These are phyloP conservation scores for Loriculus beryllinus DNA, from an alignment of 2,797 vertebrate genomes.

Conservation along the genomic window DNA sequence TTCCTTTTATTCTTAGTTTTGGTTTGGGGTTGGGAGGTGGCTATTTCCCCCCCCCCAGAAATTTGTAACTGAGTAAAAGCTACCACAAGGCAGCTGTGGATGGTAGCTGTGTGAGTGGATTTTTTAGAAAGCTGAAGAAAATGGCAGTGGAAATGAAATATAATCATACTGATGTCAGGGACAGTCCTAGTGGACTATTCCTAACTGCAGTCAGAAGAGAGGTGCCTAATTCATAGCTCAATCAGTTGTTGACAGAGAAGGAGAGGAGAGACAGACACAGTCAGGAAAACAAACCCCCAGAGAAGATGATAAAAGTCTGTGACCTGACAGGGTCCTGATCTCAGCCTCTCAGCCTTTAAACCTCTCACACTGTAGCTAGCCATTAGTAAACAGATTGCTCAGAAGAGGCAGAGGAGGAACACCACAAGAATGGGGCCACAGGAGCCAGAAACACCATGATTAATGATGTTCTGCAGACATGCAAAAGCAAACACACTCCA, in stretches of 20 bases:
- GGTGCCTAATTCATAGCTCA: not conserved
- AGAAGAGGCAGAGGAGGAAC: not conserved
- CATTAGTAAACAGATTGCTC: conserved; percentile 13
- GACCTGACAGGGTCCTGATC: not conserved
- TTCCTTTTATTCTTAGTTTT: not conserved
- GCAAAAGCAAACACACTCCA: not conserved
- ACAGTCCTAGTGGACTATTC: not conserved
- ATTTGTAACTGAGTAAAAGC: not conserved
- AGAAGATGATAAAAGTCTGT: conserved; percentile 1
- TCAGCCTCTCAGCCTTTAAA: not conserved
- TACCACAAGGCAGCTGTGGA: not conserved
- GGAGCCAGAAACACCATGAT: conserved; percentile 47
- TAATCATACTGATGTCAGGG: not conserved
- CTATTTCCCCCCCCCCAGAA: not conserved
- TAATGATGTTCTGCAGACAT: conserved; percentile 40
- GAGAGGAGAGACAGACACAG: not conserved
- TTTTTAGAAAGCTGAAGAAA: not conserved
- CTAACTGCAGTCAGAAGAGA: not conserved
- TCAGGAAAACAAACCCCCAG: not conserved
- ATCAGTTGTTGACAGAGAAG: not conserved
- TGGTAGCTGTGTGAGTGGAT: not conserved
- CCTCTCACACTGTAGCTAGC: not conserved
- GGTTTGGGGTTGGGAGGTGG: not conserved
- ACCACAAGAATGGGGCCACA: not conserved
- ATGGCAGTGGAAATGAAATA: not conserved